phyloP scores from a whole-genome alignment of 2,113 vertebrate genomes.

The Cichladusa arquata region DNA sequence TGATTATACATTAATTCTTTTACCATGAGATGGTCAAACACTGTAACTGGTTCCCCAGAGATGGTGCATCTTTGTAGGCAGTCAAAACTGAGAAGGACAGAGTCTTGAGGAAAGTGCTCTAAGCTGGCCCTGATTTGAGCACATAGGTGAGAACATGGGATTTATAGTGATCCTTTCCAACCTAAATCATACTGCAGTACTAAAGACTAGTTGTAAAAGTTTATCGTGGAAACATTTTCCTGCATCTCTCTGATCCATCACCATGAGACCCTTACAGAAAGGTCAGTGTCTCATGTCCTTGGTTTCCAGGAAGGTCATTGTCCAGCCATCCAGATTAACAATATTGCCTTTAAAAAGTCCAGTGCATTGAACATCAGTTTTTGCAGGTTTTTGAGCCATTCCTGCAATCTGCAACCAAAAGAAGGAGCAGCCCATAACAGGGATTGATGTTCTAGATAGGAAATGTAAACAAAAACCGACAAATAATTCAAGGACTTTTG shows the following conservation, averaged over 20 bases:
- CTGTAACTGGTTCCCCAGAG: background rate
- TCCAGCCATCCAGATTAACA: background rate
- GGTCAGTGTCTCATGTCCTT: background rate
- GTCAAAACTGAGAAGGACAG: background rate
- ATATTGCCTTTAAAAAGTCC: background rate
- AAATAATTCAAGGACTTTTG: background rate
- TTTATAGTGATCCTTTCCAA: background rate
- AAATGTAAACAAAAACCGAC: background rate
- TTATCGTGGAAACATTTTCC: background rate
- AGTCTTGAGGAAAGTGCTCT: background rate
- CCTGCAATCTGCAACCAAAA: background rate
- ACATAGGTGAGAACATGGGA: accelerated
- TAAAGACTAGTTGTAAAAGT: background rate
- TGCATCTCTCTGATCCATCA: background rate
- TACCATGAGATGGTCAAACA: background rate
- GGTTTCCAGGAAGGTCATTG: background rate
- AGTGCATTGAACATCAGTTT: background rate
- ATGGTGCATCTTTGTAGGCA: background rate
- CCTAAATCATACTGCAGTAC: background rate
- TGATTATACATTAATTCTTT: background rate
- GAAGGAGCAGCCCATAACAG: background rate
- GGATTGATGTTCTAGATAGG: background rate
- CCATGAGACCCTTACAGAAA: background rate
- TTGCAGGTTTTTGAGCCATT: background rate
- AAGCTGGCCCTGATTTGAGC: background rate